A percentile compares a stretch with the other conserved stretches of the same genome.
These are phyloP conservation scores for Tribolium freemani DNA, from an alignment of 2,888 invertebrate genomes.

Conservation along the genomic window DNA sequence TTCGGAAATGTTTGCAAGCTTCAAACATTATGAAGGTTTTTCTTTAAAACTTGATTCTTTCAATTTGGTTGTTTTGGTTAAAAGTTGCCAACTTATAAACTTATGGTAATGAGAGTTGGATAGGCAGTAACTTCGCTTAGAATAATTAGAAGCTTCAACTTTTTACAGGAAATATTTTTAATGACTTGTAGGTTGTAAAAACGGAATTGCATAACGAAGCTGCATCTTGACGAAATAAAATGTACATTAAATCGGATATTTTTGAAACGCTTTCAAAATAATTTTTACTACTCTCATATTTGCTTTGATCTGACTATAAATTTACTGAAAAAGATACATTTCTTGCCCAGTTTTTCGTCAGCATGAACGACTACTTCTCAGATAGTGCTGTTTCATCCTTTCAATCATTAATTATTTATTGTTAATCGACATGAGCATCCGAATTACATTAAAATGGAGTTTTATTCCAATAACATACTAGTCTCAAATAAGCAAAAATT, in stretches of 20 bases:
- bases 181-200: neutral
- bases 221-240: neutral
- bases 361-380: neutral
- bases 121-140: neutral
- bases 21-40: conserved; percentile 21
- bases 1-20: conserved; percentile 5
- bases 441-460: neutral
- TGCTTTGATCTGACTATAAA: neutral
- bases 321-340: neutral
- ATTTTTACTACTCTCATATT: neutral
- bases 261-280: neutral
- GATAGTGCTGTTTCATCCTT: conserved; percentile 5
- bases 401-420: neutral
- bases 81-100: conserved; percentile 10
- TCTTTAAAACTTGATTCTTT: neutral
- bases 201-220: neutral
- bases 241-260: too few species aligned
- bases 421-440: conserved; percentile 7
- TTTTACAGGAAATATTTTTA: neutral
- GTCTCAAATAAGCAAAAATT: too few species aligned
- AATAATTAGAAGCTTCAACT: neutral
- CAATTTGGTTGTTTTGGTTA: conserved; percentile 17
- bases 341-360: neutral
- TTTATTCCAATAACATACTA: too few species aligned
- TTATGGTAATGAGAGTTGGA: neutral